Conservation (phyloP, 2,797 vertebrate genomes). For the Poeciliopsis turneri region DNA sequence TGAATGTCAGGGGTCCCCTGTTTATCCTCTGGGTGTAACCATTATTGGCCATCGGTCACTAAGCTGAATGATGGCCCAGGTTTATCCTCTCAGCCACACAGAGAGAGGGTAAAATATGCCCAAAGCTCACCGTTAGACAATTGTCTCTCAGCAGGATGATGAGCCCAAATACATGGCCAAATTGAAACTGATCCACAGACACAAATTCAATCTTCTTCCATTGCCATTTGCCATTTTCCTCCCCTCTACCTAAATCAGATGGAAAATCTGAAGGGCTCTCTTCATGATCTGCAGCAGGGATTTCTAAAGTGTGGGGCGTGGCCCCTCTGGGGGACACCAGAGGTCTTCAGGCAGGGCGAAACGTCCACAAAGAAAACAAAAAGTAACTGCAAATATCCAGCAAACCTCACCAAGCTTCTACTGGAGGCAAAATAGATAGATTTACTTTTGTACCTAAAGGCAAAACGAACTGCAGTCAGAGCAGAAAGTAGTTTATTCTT, state of each 20-base stretch:
- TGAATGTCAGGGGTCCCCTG: neutral
- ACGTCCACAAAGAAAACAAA: too few species aligned
- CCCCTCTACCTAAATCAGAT: neutral
- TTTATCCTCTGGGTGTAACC: neutral
- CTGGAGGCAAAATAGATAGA: too few species aligned
- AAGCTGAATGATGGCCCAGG: neutral
- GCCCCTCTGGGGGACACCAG: too few species aligned
- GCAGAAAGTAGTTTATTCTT: too few species aligned
- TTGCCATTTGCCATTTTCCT: neutral
- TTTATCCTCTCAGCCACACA: neutral
- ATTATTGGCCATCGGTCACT: neutral
- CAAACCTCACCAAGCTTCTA: too few species aligned
- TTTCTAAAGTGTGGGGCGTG: too few species aligned
- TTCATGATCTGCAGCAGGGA: too few species aligned
- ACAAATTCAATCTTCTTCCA: neutral
- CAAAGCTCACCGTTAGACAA: neutral
- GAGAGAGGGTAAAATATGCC: neutral
- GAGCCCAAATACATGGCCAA: neutral
- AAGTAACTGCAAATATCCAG: too few species aligned
- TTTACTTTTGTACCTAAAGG: too few species aligned
- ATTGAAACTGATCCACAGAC: neutral
- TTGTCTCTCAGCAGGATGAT: neutral
- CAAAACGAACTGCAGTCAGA: too few species aligned
- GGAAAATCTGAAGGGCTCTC: neutral
- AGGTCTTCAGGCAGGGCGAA: too few species aligned